These are phyloP conservation scores for Ceratina calcarata DNA, from an alignment of 1,140 invertebrate species.

Conservation along the genomic window DNA sequence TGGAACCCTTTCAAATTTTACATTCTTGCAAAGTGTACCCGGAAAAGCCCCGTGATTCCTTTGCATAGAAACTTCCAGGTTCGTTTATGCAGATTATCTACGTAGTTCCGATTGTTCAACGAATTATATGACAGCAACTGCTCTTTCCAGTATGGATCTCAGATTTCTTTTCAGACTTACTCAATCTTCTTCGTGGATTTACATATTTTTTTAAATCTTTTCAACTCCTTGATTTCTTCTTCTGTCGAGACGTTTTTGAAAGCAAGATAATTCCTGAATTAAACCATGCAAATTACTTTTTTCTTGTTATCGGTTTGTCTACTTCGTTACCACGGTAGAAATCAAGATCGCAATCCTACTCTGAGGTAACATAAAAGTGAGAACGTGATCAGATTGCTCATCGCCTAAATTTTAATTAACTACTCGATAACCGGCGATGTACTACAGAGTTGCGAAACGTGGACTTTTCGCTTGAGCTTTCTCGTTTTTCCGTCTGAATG, in stretches of 20 bases:
- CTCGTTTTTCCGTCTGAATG: not conserved
- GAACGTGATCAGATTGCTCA: too few relatives aligned
- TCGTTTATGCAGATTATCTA: not conserved
- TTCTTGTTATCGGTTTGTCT: not conserved
- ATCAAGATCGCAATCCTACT: too few relatives aligned
- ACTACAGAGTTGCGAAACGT: too few relatives aligned
- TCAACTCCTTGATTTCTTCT: not conserved
- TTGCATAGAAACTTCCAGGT: not conserved
- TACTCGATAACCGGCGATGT: too few relatives aligned
- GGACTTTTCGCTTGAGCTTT: not conserved
- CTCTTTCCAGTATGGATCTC: too few relatives aligned
- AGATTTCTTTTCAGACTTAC: not conserved
- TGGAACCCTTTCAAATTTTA: not conserved
- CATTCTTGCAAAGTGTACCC: not conserved
- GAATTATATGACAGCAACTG: slow-evolving; percentile 3
- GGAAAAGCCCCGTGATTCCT: not conserved
- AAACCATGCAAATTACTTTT: not conserved
- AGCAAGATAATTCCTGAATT: not conserved
- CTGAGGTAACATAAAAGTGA: too few relatives aligned
- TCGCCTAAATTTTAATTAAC: too few relatives aligned
- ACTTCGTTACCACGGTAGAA: too few relatives aligned
- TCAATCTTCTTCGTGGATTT: slow-evolving; percentile 5
- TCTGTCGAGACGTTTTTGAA: not conserved
- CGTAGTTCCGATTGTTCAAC: not conserved
- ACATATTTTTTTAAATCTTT: not conserved